Conservation (phyloP, 2,797 vertebrate species). For the Pangasius mekongensis region DNA sequence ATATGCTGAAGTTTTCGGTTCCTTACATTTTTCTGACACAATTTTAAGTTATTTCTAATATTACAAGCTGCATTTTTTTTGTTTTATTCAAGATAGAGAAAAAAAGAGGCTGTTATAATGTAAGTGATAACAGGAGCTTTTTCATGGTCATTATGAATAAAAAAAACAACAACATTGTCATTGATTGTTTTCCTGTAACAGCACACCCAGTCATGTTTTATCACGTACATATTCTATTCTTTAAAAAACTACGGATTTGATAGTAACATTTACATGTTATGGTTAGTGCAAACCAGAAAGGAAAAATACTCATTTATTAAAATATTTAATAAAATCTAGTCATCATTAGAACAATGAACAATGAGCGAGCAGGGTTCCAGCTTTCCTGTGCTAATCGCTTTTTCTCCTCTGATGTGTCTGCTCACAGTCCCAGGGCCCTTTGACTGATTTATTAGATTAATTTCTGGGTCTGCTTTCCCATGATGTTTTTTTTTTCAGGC, state of each 20-base stretch:
- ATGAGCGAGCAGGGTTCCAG: background rate
- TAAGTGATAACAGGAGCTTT: background rate
- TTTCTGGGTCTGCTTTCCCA: constrained; percentile 47
- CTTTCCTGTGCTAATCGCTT: constrained; percentile 34
- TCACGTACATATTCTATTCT: background rate
- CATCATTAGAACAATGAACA: constrained; percentile 44
- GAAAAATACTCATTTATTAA: background rate
- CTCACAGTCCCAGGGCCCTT: constrained; percentile 17
- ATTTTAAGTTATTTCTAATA: background rate
- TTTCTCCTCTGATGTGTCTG: constrained; percentile 46
- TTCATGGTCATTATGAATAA: background rate
- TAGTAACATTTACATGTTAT: background rate
- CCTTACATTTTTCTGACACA: background rate
- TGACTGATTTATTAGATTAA: constrained; percentile 55
- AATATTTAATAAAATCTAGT: background rate
- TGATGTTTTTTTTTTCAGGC: constrained; percentile 13
- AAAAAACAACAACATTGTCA: background rate
- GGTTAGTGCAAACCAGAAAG: background rate
- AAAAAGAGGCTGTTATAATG: background rate
- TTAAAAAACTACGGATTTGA: background rate
- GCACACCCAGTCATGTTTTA: background rate
- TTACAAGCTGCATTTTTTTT: background rate
- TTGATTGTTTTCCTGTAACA: background rate
- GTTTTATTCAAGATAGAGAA: background rate
- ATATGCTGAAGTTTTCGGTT: background rate